Evolutionary conservation across 1,140 invertebrate species (phyloP), one percentile per base, ranked within the genome.

Genomic region (Trichomalopsis sarcophagae): DNA sequence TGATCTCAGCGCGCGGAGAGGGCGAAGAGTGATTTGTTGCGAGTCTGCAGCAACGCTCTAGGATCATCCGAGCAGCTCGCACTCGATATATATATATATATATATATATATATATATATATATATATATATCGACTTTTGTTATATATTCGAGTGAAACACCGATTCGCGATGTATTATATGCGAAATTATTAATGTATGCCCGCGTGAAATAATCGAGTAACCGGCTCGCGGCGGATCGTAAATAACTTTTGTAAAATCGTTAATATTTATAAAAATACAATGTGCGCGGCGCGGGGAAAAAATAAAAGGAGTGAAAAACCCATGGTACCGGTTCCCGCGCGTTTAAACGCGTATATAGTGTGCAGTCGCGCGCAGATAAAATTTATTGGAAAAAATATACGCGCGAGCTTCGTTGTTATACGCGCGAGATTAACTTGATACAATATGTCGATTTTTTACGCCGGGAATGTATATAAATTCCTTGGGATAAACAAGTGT

Each of bases 241-340:
- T 81, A 81, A 81, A 81, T 81, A 69, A 81, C 27, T 73, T 81
- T 44, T 81, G 50, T 74, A 74, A 81, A 81, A 81, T 74, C 23
- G 55, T 81, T 81, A 55, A 74, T 74, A 81, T 81, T 81, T 74
- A 30, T 73, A 81, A 81, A 81, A 82, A 82, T 82, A 55, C 47
- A 82, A 82, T 75, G 81, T 74, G 30, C 30, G 40, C 40, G 5
- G 40, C 40, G 40, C 40, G 6, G 71, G 71, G 50, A 69, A 75
- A 62, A 55, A 74, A 13, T 36, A 55, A 55, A 13, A 75, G 50
- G 21, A n/a, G 17, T 2, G 17, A 17, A 21, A 7, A 21, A 23
- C n/a, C n/a, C 2, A 82, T 27, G 27, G 2, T 82, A 82, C 81
- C 81, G 81, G 81, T 82, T 82, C 62, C 27, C 13, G 27, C 1